Conservation (phyloP, 2,797 vertebrate species). For the Mormyrus hasselquistii region DNA sequence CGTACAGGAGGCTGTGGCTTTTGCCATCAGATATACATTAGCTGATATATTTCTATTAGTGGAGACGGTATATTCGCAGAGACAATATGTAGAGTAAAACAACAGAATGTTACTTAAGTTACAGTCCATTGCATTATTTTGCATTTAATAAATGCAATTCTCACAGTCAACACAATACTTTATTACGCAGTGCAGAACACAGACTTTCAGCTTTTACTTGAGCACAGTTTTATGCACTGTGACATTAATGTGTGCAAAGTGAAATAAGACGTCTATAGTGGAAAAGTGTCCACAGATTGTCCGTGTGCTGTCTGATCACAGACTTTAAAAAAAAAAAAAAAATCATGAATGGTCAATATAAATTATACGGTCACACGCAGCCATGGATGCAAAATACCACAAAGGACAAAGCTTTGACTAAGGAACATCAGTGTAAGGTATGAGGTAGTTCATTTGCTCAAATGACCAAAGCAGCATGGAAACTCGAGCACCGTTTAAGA, state of each 20-base stretch:
- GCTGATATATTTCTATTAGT: not conserved
- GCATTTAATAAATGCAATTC: not conserved
- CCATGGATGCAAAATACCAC: conserved; percentile 34
- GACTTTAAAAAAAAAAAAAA: not conserved
- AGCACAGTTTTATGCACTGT: not conserved
- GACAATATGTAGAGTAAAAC: conserved; percentile 2
- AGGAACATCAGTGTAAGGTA: conserved; percentile 17
- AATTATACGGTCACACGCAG: conserved; percentile 40
- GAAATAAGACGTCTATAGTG: not conserved
- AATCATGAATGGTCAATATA: conserved; percentile 31
- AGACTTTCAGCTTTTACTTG: not conserved
- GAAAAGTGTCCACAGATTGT: not conserved
- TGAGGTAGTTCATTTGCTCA: conserved; percentile 66
- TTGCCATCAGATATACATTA: not conserved
- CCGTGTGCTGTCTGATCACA: not conserved
- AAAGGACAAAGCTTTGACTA: not conserved
- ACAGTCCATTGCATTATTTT: not conserved
- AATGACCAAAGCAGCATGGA: conserved; percentile 51
- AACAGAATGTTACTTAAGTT: not conserved
- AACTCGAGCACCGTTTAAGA: conserved; percentile 37
- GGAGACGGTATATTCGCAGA: not conserved
- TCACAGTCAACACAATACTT: not conserved
- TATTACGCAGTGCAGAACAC: not conserved
- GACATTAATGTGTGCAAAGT: not conserved
- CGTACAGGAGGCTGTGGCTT: not conserved